Evolutionary conservation across 2,113 vertebrate species (phyloP), one percentile per base, ranked within the genome.

Genomic region (Corythaixoides concolor): DNA sequence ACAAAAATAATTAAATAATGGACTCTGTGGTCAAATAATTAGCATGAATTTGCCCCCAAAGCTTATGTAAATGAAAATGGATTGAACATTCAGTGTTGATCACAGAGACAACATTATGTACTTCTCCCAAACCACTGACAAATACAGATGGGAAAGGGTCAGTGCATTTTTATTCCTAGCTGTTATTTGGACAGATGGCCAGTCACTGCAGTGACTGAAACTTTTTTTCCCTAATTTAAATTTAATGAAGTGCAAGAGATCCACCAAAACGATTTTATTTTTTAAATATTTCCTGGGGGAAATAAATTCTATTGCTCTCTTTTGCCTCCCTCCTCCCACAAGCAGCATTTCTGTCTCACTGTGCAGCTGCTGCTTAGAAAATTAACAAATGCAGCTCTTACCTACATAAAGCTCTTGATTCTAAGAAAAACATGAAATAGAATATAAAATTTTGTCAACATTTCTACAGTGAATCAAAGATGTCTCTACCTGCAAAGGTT

Each of bases 101-200:
- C 68, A 89, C 43, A 83, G 56, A 76, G 30, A 53, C 17, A 79
- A 33, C 27, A 26, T 72, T 32, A 82, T 88, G 33, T 82, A 53
- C 30, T 94, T 90, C 62, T 78, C 37, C 23, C 74, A 94, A 93
- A 86, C 49, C 58, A 93, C 2, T 92, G 88, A 85, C 26, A 95
- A 97, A 94, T 93, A 92, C 86, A 92, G 68, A 92, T 78, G 76
- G 84, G 66, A 90, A 87, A 79, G 50, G 81, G 78, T 92, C 95
- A 97, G 19, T 63, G 53, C 39, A 69, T 88, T 97, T 91, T 77
- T 77, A 91, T 93, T 95, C 62, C 33, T 88, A 35, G 58, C 32
- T 89, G 53, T 74, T 96, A 56, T 82, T 95, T 94, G 84, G 93
- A 96, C 94, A 97, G 96, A 97, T 97, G 94, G 93, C 20, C 66